Percentiles rank a stretch among this genome's conserved stretches.
Evolutionary conservation across 2,888 invertebrate species (phyloP).

Genomic region (Epistrophe grossulariae): DNA sequence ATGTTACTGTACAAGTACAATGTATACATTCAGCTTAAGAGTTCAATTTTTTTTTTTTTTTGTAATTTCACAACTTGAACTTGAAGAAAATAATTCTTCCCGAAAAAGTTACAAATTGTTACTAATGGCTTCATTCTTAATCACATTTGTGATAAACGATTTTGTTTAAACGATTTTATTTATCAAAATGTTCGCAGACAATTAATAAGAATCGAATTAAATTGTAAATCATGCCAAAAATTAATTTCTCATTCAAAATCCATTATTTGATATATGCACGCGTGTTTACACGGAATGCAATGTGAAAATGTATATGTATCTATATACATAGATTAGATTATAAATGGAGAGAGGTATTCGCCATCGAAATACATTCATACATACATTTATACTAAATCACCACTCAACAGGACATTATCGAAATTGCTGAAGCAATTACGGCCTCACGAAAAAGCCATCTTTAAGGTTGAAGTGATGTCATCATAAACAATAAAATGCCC

Average conservation of each 20-base stretch:
- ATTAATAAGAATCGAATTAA: background rate
- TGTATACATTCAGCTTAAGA: no score
- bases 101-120: no score
- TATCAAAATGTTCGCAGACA: background rate
- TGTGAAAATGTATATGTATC: background rate
- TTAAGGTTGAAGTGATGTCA: constrained; percentile 53
- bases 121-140: no score
- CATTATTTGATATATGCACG: background rate
- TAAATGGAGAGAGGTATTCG: background rate
- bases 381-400: constrained; percentile 40
- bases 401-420: constrained; percentile 50
- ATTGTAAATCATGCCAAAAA: background rate
- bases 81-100: no score
- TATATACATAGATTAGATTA: no score
- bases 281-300: constrained; percentile 10
- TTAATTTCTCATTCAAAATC: constrained; percentile 15
- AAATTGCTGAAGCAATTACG: constrained; percentile 55
- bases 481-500: constrained; percentile 66
- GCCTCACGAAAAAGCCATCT: constrained; percentile 44
- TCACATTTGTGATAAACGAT: background rate
- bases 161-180: background rate
- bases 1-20: no score
- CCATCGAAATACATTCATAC: background rate
- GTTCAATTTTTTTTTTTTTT: no score
- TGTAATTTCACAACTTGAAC: no score